These are phyloP conservation scores for Coranthus polyacanthus DNA, from an alignment of 2,797 vertebrate species.

Conservation along the genomic window DNA sequence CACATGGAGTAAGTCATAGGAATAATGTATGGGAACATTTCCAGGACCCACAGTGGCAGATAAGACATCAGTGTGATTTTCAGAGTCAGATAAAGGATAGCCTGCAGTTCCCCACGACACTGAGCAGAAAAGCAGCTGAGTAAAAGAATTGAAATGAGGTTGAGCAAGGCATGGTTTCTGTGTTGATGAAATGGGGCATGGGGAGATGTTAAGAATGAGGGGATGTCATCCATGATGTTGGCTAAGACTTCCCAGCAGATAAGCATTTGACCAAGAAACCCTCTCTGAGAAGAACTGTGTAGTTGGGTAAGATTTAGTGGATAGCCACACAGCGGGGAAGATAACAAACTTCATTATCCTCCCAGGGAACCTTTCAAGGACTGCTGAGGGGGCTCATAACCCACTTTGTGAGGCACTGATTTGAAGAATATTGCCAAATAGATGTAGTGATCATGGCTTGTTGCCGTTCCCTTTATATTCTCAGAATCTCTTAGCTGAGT, in stretches of 20 bases:
- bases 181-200: conserved; percentile 36
- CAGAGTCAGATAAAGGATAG: conserved; percentile 18
- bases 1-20: conserved; percentile 1
- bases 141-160: conserved; percentile 18
- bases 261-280: conserved; percentile 18
- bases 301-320: conserved; percentile 19
- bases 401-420: conserved; percentile 30
- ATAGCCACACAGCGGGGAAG: conserved; percentile 36
- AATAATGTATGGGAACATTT: conserved; percentile 13
- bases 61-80: conserved; percentile 27
- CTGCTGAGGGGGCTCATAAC: conserved; percentile 29
- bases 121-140: neutral
- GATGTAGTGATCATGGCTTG: conserved; percentile 26
- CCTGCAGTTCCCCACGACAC: neutral
- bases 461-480: conserved; percentile 12
- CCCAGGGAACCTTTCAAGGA: conserved; percentile 36
- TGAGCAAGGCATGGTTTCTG: conserved; percentile 9
- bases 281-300: conserved; percentile 5
- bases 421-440: conserved; percentile 40
- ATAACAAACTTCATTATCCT: conserved; percentile 52
- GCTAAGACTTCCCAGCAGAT: conserved; percentile 22
- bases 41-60: conserved; percentile 1
- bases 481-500: conserved; percentile 2
- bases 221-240: conserved; percentile 18
- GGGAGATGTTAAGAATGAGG: conserved; percentile 16